Evolutionary conservation across 2,797 vertebrate species (phyloP).

Genomic region (Simalia tracyae): DNA sequence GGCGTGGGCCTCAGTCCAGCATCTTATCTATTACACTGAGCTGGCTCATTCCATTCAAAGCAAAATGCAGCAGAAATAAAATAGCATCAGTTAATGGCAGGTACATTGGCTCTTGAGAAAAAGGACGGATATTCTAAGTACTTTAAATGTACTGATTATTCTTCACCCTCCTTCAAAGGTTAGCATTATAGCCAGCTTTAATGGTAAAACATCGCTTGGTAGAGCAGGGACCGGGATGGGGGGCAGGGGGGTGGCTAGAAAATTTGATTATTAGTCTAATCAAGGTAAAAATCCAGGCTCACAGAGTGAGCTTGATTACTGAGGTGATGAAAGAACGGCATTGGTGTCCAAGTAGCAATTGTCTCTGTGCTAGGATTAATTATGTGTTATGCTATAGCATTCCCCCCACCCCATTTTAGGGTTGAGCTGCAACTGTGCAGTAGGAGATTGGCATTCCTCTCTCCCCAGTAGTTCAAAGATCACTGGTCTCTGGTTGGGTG

Average conservation of each 20-base stretch:
- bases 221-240: slow-evolving; percentile 51
- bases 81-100: neutral
- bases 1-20: neutral
- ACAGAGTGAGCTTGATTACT: slow-evolving; percentile 69
- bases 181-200: slow-evolving; percentile 56
- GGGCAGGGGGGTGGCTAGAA: slow-evolving; percentile 58
- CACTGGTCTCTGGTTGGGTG: neutral
- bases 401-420: neutral
- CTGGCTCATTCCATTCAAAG: neutral
- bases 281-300: slow-evolving; percentile 64
- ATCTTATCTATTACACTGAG: neutral
- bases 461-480: neutral
- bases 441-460: neutral
- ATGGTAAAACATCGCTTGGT: slow-evolving; percentile 29
- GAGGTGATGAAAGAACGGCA: slow-evolving; percentile 50
- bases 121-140: slow-evolving; percentile 30
- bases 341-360: slow-evolving; percentile 46
- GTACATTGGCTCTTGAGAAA: slow-evolving; percentile 30
- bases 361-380: slow-evolving; percentile 17
- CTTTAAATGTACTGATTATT: slow-evolving; percentile 57
- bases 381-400: neutral
- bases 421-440: neutral
- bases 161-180: slow-evolving; percentile 39
- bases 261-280: slow-evolving; percentile 71
- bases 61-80: neutral